Evolutionary conservation across 2,113 vertebrate genomes (phyloP), one percentile per base, ranked within the genome.

Genomic region (Lathamus discolor): DNA sequence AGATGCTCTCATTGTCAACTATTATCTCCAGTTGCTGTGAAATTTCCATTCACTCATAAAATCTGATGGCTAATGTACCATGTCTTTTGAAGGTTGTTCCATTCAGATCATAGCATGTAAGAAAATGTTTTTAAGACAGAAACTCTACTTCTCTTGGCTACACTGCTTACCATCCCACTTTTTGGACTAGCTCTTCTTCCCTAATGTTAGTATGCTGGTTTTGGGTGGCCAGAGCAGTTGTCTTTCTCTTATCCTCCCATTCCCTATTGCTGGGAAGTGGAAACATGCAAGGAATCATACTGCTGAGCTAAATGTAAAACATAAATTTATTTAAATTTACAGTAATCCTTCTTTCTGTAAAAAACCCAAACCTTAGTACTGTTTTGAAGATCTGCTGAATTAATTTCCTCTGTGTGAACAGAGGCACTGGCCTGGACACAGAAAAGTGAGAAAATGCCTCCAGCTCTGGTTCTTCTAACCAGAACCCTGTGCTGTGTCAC

Each of bases 1-100:
- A 41, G 23, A 23, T 55, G 43, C 28, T 86, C 44, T 72, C 11
- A 15, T 22, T 77, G 23, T 25, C 19, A 24, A 44, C 46, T 68
- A 62, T 80, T 85, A 63, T 41, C 31, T 93, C 59, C 62, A 72
- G n/a, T 51, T 74, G 37, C 55, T 88, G 27, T 51, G 80, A 90
- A 75, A 72, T 52, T 92, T 52, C 49, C 77, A 23, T 54, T 35
- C 5, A 7, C 43, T 29, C 39, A 27, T 44, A 66, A 24, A 17
- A 31, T 85, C 54, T 88, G 83, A 55, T 57, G 29, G 41, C 16
- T 63, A 24, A 90, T 49, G 10, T 28, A n/a, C 29, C 20, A 33
- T 41, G 17, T 28, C 5, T 2, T 57, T n/a, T 43, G 62, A 46
- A 46, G 27, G 29, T 9, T 22, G 33, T 48, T 67, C 22, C 22